Evolutionary conservation across 2,113 vertebrate species (phyloP).

Genomic region (Bucco capensis): DNA sequence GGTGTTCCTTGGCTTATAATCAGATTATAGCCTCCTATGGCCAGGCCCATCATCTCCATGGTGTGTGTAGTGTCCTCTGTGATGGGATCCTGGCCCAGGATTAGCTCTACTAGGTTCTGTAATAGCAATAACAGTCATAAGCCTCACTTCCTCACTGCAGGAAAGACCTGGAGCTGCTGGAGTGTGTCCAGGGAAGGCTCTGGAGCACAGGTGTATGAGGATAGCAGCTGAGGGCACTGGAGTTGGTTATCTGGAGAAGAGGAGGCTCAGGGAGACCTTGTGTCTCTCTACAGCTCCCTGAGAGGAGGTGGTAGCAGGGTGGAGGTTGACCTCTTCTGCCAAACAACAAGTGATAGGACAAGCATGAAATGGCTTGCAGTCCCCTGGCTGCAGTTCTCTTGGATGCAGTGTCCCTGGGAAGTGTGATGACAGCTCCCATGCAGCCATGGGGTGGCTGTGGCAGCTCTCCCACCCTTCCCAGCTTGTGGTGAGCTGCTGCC

Average conservation of each 20-base stretch:
- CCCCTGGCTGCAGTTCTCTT: not conserved
- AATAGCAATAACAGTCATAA: not conserved
- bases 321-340: no score
- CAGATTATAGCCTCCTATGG: not conserved
- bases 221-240: no score
- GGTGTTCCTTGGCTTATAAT: not conserved
- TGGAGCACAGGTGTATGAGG: no score
- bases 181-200: no score
- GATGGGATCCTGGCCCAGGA: not conserved
- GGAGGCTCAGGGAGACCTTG: no score
- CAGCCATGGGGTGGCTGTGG: conserved; percentile 24
- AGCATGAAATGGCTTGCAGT: no score
- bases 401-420: not conserved
- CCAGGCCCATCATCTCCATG: not conserved
- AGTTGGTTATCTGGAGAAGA: no score
- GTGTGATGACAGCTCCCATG: not conserved
- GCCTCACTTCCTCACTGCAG: not conserved
- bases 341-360: no score
- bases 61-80: not conserved
- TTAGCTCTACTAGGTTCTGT: not conserved
- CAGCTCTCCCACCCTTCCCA: conserved; percentile 30
- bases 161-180: no score
- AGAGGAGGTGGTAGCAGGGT: no score
- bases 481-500: conserved; percentile 46
- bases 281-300: no score